Base-by-base conservation (phyloP, 1,140 invertebrate species). In the Tribolium madens region DNA sequence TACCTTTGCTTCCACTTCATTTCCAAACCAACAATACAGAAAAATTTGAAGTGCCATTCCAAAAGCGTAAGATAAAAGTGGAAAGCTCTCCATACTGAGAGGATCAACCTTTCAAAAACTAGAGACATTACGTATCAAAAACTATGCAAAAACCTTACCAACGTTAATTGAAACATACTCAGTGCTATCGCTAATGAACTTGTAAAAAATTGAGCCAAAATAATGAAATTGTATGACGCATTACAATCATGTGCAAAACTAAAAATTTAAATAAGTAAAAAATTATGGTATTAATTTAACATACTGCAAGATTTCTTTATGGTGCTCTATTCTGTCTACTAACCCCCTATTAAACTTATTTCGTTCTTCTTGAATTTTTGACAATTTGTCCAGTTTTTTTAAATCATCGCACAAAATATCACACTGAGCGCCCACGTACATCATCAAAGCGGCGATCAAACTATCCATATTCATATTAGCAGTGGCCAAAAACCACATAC, bases 21-120 rank as follows among this genome's bases (percentile, higher is more conserved):
- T 46, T 4, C 68, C 36, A 21, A 71, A 71, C 68, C 68, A 71
- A 71, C 68, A 71, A 15, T 71, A 71, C 6, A 47, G 6, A 26
- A 71, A 46, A 47, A 71, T 71, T 18, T 71, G 33, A 10, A 17
- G 4, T 12, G 21, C n/a, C 14, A 71, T 71, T 9, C 18, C 33
- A 47, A 6, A 17, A 15, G 14, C 15, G 15, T 71, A 71, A 9
- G 14, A 71, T 21, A 71, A 13, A 17, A 48, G 36, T 26, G 47
- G 15, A 48, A 42, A 48, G 15, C 21, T 31, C 18, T 71, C 68
- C 4, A 6, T 71, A 71, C 68, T 71, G 13, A 71, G 18, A 5
- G 68, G 68, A 13, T 12, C 17, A 46, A 71, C 36, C 68, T 71
- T 18, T n/a, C 6, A 42, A 42, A 42, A 42, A 7, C 0, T 42